These are phyloP conservation scores for Pelosia muscerda DNA, from an alignment of 2,888 invertebrate species.

Conservation along the genomic window DNA sequence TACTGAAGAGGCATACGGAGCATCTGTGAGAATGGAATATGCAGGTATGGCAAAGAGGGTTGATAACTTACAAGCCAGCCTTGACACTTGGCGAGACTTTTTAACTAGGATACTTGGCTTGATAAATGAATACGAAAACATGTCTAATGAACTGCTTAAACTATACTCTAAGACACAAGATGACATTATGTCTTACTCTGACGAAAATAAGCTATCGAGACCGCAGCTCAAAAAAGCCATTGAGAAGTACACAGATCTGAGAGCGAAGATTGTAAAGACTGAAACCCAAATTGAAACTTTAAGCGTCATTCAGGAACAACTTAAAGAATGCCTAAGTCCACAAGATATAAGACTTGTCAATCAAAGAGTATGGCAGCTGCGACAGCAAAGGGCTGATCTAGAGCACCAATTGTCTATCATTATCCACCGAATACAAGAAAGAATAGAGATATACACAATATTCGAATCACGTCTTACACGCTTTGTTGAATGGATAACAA, in stretches of 20 bases:
- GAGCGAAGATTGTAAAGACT: slow-evolving; percentile 86
- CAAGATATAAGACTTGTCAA: slow-evolving; percentile 93
- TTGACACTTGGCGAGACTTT: slow-evolving; percentile 94
- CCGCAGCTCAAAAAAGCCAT: slow-evolving; percentile 89
- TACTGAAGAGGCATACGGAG: slow-evolving; percentile 92
- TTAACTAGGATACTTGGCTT: slow-evolving; percentile 89
- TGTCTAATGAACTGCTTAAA: slow-evolving; percentile 87
- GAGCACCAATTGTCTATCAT: slow-evolving; percentile 92
- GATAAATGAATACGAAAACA: slow-evolving; percentile 88
- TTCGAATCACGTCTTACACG: slow-evolving; percentile 90
- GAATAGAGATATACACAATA: slow-evolving; percentile 89
- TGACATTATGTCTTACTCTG: slow-evolving; percentile 86
- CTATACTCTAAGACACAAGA: slow-evolving; percentile 89
- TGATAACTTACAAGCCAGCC: slow-evolving; percentile 92
- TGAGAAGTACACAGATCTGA: slow-evolving; percentile 88
- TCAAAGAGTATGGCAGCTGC: slow-evolving; percentile 92
- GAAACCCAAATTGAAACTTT: slow-evolving; percentile 90
- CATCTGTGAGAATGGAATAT: slow-evolving; percentile 93
- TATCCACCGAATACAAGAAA: slow-evolving; percentile 91
- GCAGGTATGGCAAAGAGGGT: slow-evolving; percentile 92
- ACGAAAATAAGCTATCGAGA: slow-evolving; percentile 86
- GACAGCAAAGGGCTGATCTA: slow-evolving; percentile 93
- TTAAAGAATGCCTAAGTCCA: slow-evolving; percentile 94
- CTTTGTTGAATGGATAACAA: slow-evolving; percentile 90
- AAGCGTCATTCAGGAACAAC: slow-evolving; percentile 91